Percentiles rank a stretch among this genome's conserved stretches.
Evolutionary conservation across 2,888 invertebrate genomes (phyloP).

Genomic region (Agrypnus murinus): DNA sequence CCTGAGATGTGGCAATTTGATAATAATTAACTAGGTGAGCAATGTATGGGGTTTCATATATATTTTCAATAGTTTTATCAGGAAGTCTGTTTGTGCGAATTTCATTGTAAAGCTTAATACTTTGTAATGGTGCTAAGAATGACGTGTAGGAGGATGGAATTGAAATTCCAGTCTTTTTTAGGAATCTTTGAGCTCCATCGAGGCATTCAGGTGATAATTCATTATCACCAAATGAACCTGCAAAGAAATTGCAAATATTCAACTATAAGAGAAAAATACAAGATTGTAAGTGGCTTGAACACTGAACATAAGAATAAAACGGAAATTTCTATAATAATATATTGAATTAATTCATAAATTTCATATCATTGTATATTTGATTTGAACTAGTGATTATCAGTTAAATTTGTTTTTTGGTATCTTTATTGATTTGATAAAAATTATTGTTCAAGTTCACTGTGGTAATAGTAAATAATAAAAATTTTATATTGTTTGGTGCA

Average conservation of each 20-base stretch:
- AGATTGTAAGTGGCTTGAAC: neutral
- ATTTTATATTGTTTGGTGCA: too few relatives aligned
- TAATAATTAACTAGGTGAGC: conserved; percentile 92
- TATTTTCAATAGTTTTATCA: conserved; percentile 73
- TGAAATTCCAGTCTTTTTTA: conserved; percentile 91
- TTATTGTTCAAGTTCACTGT: too few relatives aligned
- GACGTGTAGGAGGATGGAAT: conserved; percentile 94
- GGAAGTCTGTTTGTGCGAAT: conserved; percentile 74
- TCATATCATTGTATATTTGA: too few relatives aligned
- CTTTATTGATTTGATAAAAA: too few relatives aligned
- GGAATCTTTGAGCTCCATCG: conserved; percentile 92
- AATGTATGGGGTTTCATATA: conserved; percentile 92
- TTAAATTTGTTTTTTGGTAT: too few relatives aligned
- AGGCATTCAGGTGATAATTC: conserved; percentile 98
- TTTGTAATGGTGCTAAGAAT: conserved; percentile 94
- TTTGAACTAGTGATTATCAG: too few relatives aligned
- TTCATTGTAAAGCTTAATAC: conserved; percentile 89
- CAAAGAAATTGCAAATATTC: conserved; percentile 17
- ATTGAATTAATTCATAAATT: too few relatives aligned
- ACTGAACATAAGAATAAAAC: too few relatives aligned
- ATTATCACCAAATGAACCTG: conserved; percentile 97
- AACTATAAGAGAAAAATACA: conserved; percentile 12
- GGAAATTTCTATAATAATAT: too few relatives aligned
- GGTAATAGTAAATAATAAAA: too few relatives aligned
- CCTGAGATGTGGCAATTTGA: conserved; percentile 81